Base-by-base conservation (phyloP, 1,140 invertebrate genomes). In the Leptonema lineaticorne region DNA sequence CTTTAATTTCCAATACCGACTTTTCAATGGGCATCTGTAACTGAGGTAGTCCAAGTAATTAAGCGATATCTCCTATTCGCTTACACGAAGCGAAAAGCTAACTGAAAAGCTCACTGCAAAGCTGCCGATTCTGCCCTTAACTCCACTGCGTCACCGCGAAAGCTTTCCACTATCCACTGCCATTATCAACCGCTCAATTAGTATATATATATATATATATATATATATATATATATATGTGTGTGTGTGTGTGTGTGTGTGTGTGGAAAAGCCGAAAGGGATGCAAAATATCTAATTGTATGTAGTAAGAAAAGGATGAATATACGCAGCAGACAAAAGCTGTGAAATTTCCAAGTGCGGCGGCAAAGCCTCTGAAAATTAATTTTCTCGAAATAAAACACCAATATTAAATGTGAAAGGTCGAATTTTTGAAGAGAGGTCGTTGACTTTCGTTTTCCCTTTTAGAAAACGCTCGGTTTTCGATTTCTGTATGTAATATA, bases 41-140 rank as follows among this genome's bases (percentile, higher is more conserved):
- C 45, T 24, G 59, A 24, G 50, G 59, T 41, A 24, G 59, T 37
- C n/a, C 33, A 8, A 63, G 28, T 63, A 63, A 63, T 63, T 63
- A 63, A 63, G 59, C 41, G 59, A 63, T 63, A 63, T 63, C 33
- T 63, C 59, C 24, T 63, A n/a, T n/a, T n/a, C n/a, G n/a, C n/a
- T n/a, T n/a, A n/a, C n/a, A n/a, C n/a, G n/a, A n/a, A n/a, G n/a
- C 45, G 33, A 18, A n/a, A 22, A 22, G 50, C 18, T 53, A 53
- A 26, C 50, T 26, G 22, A 53, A n/a, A 53, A 53, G 50, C 50
- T 41, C 37, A 16, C 37, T 53, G 50, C 20, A 53, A 53, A 53
- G 50, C 50, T 53, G 24, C 50, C 50, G 24, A 53, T 53, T 53
- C 22, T 53, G 50, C 50, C n/a, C n/a, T 53, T 24, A 11, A 53